phyloP scores from a whole-genome alignment of 2,888 invertebrate species.

The Synergus gifuensis region DNA sequence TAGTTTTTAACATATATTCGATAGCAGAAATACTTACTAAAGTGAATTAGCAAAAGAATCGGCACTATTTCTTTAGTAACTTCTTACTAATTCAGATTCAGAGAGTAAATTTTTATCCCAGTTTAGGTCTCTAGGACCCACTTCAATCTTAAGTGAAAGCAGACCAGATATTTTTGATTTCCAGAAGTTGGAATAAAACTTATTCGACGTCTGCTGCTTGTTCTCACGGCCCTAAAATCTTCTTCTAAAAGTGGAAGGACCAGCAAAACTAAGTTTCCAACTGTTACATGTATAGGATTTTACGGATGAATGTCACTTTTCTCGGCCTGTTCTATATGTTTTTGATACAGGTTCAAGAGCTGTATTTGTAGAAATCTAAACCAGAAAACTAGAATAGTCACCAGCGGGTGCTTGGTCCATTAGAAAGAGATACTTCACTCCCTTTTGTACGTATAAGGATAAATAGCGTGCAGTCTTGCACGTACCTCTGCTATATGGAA shows the following conservation, averaged over 20 bases:
- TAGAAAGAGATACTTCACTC: constrained; percentile 11
- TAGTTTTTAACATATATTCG: too few species aligned
- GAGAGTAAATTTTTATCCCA: neutral
- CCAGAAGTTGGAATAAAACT: constrained; percentile 10
- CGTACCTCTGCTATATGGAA: neutral
- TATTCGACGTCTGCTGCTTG: constrained; percentile 10
- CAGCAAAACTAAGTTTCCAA: neutral
- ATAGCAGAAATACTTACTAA: too few species aligned
- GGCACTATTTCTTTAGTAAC: too few species aligned
- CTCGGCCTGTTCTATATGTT: neutral
- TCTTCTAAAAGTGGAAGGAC: neutral
- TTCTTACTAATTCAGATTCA: too few species aligned
- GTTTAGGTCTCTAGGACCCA: neutral
- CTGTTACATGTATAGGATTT: constrained; percentile 6
- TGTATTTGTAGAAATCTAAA: constrained; percentile 29
- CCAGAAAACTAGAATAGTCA: constrained; percentile 1
- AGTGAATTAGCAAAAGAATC: too few species aligned
- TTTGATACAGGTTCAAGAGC: constrained; percentile 3
- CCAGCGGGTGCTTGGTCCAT: constrained; percentile 11
- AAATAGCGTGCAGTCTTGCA: neutral
- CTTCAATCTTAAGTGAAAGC: constrained; percentile 17
- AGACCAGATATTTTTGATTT: neutral
- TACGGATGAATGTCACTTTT: constrained; percentile 34
- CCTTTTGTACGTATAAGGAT: neutral
- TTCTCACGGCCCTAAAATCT: neutral